These are phyloP conservation scores for Baryphthengus martii DNA, from an alignment of 2,113 vertebrate species.

Conservation along the genomic window DNA sequence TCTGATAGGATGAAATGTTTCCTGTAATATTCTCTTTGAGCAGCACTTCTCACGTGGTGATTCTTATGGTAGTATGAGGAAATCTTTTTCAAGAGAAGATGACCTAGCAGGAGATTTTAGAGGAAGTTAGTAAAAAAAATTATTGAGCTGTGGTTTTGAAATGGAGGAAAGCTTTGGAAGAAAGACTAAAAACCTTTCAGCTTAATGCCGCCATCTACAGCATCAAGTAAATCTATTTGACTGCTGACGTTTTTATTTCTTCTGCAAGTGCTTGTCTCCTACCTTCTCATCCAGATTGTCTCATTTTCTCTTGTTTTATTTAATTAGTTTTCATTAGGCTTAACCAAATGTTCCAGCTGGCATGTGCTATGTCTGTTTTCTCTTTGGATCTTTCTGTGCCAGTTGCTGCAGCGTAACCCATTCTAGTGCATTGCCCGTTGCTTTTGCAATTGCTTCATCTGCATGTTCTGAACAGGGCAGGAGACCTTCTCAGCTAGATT, in stretches of 20 bases:
- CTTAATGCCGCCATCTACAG: neutral
- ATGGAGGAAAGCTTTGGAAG: neutral
- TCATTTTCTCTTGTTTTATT: neutral
- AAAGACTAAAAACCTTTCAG: neutral
- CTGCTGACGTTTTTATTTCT: neutral
- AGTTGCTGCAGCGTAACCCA: neutral
- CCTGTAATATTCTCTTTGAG: neutral
- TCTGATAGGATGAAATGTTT: neutral
- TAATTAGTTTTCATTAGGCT: neutral
- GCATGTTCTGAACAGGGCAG: neutral
- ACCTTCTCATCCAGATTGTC: neutral
- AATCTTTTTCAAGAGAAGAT: neutral
- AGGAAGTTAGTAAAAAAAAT: neutral
- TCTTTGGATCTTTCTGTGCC: neutral
- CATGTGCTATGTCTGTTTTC: neutral
- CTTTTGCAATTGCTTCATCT: neutral
- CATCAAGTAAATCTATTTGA: neutral
- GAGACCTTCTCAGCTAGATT: neutral
- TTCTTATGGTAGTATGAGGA: neutral
- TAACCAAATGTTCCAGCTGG: neutral
- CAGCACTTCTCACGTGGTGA: neutral
- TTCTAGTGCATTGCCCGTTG: neutral
- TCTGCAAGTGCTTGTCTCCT: neutral
- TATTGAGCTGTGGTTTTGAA: neutral
- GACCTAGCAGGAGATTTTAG: neutral